phyloP scores from a whole-genome alignment of 1,140 invertebrate species.

The Samia ricini region DNA sequence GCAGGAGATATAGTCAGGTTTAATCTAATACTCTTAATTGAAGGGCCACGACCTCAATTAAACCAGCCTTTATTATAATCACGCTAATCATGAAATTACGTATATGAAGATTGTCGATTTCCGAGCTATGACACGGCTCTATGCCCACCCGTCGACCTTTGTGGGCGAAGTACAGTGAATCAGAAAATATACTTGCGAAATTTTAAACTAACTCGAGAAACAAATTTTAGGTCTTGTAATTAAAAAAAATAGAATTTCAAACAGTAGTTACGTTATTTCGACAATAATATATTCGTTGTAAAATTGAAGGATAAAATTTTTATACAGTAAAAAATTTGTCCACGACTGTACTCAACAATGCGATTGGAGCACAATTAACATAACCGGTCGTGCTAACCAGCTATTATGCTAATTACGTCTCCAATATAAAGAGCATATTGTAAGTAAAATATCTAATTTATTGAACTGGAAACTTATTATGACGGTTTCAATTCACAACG shows the following conservation, averaged over 20 bases:
- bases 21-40: constrained; percentile 35
- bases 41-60: constrained; percentile 60
- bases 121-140: constrained; percentile 29
- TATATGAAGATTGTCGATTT: constrained; percentile 52
- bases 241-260: too few species aligned
- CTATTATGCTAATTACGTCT: constrained; percentile 46
- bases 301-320: not conserved
- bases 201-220: not conserved
- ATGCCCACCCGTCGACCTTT: constrained; percentile 43
- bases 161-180: constrained; percentile 23
- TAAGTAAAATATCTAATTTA: constrained; percentile 41
- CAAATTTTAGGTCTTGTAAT: not conserved
- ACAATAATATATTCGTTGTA: not conserved
- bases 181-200: constrained; percentile 12
- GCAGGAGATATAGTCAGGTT: constrained; percentile 3
- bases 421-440: constrained; percentile 37
- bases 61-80: constrained; percentile 41
- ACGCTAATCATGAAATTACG: constrained; percentile 56
- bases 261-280: not conserved
- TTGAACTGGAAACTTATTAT: constrained; percentile 15
- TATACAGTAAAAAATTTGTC: not conserved
- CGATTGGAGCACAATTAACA: constrained; percentile 37
- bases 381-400: constrained; percentile 36
- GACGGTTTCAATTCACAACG: not conserved
- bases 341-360: constrained; percentile 28